phyloP scores from a whole-genome alignment of 2,797 vertebrate species.

The Psittacula echo region DNA sequence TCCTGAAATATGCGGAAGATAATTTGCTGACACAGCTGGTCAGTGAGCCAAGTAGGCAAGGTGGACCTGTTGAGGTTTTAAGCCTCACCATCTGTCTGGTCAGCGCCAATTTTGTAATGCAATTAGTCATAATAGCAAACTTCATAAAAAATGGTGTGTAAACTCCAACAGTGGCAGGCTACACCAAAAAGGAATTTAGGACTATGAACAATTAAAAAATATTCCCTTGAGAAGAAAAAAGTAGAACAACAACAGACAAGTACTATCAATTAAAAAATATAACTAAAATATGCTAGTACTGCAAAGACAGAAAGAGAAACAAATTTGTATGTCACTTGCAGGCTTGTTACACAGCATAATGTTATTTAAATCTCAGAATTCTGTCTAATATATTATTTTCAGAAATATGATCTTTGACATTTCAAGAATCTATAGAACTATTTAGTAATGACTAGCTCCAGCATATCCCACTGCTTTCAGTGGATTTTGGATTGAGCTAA shows the following conservation, averaged over 20 bases:
- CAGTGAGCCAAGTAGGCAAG: background rate
- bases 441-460: background rate
- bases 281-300: background rate
- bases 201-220: background rate
- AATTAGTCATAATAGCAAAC: background rate
- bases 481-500: background rate
- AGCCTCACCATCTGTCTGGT: background rate
- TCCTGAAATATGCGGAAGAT: background rate
- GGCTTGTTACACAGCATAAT: background rate
- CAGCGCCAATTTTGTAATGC: background rate
- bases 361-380: background rate
- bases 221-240: background rate
- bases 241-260: background rate
- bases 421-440: background rate
- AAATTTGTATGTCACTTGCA: background rate
- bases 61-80: background rate
- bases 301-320: background rate
- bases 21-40: background rate
- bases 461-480: background rate
- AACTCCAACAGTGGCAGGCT: background rate
- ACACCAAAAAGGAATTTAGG: background rate
- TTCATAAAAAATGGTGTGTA: background rate
- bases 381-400: background rate
- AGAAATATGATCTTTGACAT: background rate
- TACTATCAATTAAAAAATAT: background rate